Evolutionary conservation across 2,888 invertebrate genomes (phyloP).

Genomic region (Augochlorella aurata): DNA sequence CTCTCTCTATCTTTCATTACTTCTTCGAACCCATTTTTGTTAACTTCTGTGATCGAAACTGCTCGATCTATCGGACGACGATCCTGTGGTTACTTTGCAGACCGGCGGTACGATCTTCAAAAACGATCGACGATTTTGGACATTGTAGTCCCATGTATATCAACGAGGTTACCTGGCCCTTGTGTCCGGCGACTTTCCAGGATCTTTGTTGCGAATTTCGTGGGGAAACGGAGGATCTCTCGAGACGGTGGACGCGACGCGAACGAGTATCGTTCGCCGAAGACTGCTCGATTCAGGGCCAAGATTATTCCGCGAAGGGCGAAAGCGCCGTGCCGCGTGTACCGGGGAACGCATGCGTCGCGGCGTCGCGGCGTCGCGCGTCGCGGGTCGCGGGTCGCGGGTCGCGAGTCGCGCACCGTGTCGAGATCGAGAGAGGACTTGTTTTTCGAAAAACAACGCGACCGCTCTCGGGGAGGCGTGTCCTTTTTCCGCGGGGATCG

Average conservation of each 20-base stretch:
- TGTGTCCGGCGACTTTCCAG: background rate
- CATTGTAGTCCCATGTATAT: background rate
- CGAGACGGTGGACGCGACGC: conserved; percentile 28
- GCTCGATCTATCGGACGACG: background rate
- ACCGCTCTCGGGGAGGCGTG: background rate
- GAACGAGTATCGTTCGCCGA: conserved; percentile 48
- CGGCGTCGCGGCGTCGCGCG: conserved; percentile 38
- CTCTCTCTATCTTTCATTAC: background rate
- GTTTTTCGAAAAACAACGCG: conserved; percentile 44
- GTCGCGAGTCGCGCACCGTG: too few relatives aligned
- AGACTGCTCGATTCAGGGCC: conserved; percentile 66
- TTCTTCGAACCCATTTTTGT: background rate
- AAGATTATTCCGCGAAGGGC: conserved; percentile 63
- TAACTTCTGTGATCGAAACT: background rate
- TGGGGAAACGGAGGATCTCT: conserved; percentile 3
- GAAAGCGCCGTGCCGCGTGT: conserved; percentile 36
- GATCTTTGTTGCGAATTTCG: background rate
- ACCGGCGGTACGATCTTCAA: background rate
- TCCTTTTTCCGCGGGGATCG: conserved; percentile 24
- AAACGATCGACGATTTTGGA: background rate
- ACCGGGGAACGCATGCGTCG: conserved; percentile 65
- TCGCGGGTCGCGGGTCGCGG: too few relatives aligned
- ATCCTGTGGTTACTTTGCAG: background rate
- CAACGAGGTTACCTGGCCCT: too few relatives aligned
- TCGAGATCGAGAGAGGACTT: conserved; percentile 1